Conservation (phyloP, 2,888 invertebrate genomes). For the Thumatha senex region DNA sequence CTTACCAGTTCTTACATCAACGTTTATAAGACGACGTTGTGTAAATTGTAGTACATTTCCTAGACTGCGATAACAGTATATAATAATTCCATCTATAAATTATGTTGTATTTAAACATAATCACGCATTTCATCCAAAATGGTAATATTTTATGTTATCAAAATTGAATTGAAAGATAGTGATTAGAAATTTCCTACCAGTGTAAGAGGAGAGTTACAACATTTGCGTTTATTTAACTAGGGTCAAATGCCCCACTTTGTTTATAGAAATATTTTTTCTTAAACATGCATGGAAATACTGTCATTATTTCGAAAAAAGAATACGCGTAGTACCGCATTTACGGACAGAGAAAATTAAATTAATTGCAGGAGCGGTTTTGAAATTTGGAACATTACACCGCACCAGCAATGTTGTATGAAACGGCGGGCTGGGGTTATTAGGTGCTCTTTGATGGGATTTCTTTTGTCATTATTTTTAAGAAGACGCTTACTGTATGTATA, state of each 20-base stretch:
- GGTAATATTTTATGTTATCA: constrained; percentile 73
- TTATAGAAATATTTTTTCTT: too few relatives aligned
- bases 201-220: constrained; percentile 45
- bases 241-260: background rate
- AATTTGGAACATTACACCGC: too few relatives aligned
- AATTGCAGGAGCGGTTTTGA: too few relatives aligned
- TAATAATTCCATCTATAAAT: constrained; percentile 23
- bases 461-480: too few relatives aligned
- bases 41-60: constrained; percentile 50
- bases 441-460: too few relatives aligned
- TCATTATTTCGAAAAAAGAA: too few relatives aligned
- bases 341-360: too few relatives aligned
- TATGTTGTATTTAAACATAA: constrained; percentile 49
- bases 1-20: constrained; percentile 8
- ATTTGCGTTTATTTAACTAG: constrained; percentile 24
- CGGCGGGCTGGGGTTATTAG: too few relatives aligned
- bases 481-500: too few relatives aligned
- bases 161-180: constrained; percentile 56
- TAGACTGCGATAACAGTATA: constrained; percentile 52
- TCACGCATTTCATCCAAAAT: constrained; percentile 58
- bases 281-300: too few relatives aligned
- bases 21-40: constrained; percentile 22
- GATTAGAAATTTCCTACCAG: constrained; percentile 69
- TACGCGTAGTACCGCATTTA: too few relatives aligned
- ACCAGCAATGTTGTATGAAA: too few relatives aligned